Conservation (phyloP, 2,888 invertebrate genomes). For the Ganaspis brasiliensis region DNA sequence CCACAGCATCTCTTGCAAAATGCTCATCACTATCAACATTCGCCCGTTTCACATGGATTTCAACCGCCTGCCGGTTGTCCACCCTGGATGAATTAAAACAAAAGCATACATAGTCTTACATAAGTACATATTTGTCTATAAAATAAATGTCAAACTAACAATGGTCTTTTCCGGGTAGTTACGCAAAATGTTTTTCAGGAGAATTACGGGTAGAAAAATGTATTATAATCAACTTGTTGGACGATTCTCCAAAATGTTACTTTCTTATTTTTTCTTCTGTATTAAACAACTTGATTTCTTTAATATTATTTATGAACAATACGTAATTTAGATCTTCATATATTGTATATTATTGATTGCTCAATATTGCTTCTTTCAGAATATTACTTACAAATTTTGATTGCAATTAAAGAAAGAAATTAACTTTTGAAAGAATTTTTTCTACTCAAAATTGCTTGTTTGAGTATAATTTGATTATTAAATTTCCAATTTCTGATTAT, state of each 20-base stretch:
- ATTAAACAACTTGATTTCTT: too few relatives aligned
- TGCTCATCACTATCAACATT: constrained; percentile 63
- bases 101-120: neutral
- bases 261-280: too few relatives aligned
- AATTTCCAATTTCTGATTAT: neutral
- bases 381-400: too few relatives aligned
- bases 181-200: neutral
- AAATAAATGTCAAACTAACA: neutral
- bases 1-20: constrained; percentile 66
- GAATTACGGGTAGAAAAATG: neutral
- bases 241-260: neutral
- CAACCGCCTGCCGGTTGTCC: constrained; percentile 72
- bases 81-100: constrained; percentile 71
- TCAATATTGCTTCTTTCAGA: too few relatives aligned
- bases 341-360: neutral
- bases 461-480: too few relatives aligned
- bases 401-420: neutral
- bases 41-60: constrained; percentile 66
- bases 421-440: neutral
- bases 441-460: neutral
- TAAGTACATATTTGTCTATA: neutral
- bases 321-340: neutral
- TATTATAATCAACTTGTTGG: neutral
- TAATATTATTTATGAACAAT: too few relatives aligned
- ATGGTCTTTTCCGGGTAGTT: neutral